phyloP scores from a whole-genome alignment of 2,797 vertebrate species.

The Manis javanica region DNA sequence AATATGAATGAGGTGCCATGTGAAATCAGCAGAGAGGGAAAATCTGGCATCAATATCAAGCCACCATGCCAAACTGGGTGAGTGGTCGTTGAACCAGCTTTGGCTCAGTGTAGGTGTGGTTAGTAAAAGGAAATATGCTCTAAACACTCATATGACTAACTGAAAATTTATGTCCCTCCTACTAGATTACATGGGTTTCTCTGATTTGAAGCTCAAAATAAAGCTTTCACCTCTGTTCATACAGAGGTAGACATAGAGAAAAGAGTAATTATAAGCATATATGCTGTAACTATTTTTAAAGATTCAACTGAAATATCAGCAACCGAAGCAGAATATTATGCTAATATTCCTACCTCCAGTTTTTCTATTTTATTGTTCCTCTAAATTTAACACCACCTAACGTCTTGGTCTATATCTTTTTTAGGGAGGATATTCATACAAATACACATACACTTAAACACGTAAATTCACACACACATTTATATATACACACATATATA shows the following conservation, averaged over 20 bases:
- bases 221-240: neutral
- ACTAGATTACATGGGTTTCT: neutral
- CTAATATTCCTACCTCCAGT: neutral
- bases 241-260: neutral
- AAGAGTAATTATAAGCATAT: neutral
- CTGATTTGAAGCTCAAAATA: neutral
- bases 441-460: neutral
- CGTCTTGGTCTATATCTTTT: neutral
- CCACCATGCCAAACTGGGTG: neutral
- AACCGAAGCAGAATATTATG: neutral
- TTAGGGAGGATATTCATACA: neutral
- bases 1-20: neutral
- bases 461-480: neutral
- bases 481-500: neutral
- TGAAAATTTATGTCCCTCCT: neutral
- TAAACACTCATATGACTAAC: neutral
- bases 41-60: neutral
- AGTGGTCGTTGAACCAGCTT: neutral
- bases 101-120: neutral
- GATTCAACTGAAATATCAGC: neutral
- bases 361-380: neutral
- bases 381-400: neutral
- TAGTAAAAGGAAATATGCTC: neutral
- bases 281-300: neutral
- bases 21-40: neutral